These are phyloP conservation scores for Poeciliopsis prolifica DNA, from an alignment of 2,113 vertebrate species.

Conservation along the genomic window DNA sequence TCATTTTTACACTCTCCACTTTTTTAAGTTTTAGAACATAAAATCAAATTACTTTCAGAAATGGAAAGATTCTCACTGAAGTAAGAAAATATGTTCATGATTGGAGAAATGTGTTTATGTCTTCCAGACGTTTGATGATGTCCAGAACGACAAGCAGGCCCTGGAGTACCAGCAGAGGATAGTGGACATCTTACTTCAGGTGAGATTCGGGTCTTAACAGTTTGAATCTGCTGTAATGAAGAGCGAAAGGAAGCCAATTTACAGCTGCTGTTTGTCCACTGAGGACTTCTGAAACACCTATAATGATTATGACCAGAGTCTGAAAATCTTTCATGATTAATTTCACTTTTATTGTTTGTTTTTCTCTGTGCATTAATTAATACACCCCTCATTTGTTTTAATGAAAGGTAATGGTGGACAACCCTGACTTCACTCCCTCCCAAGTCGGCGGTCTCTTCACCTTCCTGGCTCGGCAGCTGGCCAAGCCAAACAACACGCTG, in stretches of 20 bases:
- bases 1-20: no score
- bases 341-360: neutral
- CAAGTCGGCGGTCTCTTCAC: conserved; percentile 98
- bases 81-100: no score
- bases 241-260: no score
- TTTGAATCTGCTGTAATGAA: no score
- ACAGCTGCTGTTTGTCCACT: no score
- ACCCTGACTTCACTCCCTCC: conserved; percentile 95
- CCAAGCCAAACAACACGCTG: conserved; percentile 95
- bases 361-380: neutral
- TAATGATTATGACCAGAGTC: neutral
- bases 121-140: conserved; percentile 97
- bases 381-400: neutral
- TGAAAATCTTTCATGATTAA: neutral
- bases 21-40: no score
- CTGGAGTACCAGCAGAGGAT: conserved; percentile 98
- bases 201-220: conserved; percentile 47
- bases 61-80: no score
- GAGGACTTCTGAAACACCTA: no score
- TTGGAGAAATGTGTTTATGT: neutral
- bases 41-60: no score
- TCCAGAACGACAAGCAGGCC: conserved; percentile 98
- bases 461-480: conserved; percentile 94
- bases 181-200: conserved; percentile 96
- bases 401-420: conserved; percentile 96